phyloP scores from a whole-genome alignment of 2,888 invertebrate species.

The Drosophila fulvimacula region DNA sequence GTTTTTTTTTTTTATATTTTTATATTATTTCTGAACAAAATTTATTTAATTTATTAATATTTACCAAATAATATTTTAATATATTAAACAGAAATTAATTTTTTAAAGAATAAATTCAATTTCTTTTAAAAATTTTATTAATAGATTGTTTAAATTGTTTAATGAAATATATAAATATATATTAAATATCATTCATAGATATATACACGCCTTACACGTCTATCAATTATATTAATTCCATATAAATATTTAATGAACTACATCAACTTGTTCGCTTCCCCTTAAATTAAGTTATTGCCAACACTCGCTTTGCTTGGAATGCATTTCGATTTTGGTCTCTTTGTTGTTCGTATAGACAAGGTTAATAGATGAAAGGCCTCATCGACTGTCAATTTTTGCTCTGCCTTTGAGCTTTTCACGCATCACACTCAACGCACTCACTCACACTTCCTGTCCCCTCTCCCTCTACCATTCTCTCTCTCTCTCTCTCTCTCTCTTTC shows the following conservation, averaged over 20 bases:
- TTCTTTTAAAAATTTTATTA: no score
- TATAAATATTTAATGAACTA: background rate
- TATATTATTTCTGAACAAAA: no score
- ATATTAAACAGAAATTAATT: no score
- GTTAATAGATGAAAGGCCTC: conserved; percentile 51
- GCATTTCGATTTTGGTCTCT: conserved; percentile 22
- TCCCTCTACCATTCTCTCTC: conserved; percentile 23
- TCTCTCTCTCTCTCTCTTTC: conserved; percentile 17
- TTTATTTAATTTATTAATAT: no score
- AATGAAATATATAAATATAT: no score
- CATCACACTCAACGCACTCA: conserved; percentile 36
- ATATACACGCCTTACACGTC: background rate
- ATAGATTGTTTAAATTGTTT: background rate
- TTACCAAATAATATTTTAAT: no score
- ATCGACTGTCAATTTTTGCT: conserved; percentile 43
- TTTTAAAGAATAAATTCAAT: no score
- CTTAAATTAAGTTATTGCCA: background rate
- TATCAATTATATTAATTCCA: background rate
- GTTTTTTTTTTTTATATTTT: no score
- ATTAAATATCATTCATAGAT: background rate
- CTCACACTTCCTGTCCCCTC: conserved; percentile 39
- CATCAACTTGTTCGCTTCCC: background rate
- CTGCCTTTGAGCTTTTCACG: conserved; percentile 53
- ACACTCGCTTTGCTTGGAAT: conserved; percentile 1
- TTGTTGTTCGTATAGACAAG: conserved; percentile 13